Base-by-base conservation (phyloP, 2,888 invertebrate genomes). In the Agrypnus murinus region DNA sequence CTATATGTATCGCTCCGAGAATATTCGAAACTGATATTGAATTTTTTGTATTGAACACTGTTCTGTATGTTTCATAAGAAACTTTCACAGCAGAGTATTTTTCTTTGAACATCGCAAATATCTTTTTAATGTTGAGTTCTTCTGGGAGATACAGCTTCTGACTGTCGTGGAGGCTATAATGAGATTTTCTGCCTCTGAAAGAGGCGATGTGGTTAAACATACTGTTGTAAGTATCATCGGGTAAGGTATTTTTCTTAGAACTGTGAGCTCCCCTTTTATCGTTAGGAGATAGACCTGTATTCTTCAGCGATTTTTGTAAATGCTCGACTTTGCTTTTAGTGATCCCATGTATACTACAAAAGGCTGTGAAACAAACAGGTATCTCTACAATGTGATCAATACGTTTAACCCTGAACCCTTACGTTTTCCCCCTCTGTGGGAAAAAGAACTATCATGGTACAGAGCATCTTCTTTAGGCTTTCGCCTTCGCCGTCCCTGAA, bases 141-240 rank as follows among this genome's bases (percentile, higher is more conserved):
- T 72, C 72, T 40, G 72, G 66, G 10, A 72, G 59, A 53, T 72
- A 69, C n/a, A 69, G 36, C 63, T 69, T 72, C 53, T 40, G 62
- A 1, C 58, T 45, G 34, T 72, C 58, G 50, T 60, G 63, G 8
- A 69, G 57, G 63, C 63, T 73, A 38, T 63, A 69, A 36, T 73
- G 69, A 38, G 43, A 48, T 57, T 46, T 15, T 55, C 64, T n/a
- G 14, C 66, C 12, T 46, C 59, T 66, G 12, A 66, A 66, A 12
- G 66, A 66, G 1, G 14, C 32, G 25, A 66, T 66, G 19, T 67
- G 64, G 32, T 53, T 53, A 63, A 58, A 38, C 32, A 46, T n/a
- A 5, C 10, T 10, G 3, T 43, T 43, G 10, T n/a, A 12, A 5
- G 50, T 31, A 14, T 9, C 8, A n/a, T 53, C 25, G 1, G 6